Evolutionary conservation across 1,140 invertebrate genomes (phyloP).

Genomic region (Drosophila guanche): DNA sequence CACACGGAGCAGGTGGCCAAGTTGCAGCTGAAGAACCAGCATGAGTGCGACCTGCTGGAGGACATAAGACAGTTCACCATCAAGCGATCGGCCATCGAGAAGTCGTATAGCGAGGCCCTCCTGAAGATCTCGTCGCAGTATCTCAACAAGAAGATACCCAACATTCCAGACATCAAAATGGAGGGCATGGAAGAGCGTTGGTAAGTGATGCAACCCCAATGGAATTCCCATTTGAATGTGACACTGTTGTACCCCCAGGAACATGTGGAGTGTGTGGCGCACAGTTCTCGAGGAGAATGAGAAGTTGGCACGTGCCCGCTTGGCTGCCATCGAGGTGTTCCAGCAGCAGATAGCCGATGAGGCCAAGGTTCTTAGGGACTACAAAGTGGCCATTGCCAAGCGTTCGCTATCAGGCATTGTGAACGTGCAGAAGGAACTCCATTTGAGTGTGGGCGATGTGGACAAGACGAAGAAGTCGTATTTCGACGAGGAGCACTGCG

Average conservation of each 20-base stretch:
- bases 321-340: slow-evolving; percentile 96
- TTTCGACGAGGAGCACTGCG: slow-evolving; percentile 97
- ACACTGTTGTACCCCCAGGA: slow-evolving; percentile 86
- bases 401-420: slow-evolving; percentile 94
- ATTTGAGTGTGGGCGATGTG: slow-evolving; percentile 93
- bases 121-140: slow-evolving; percentile 95
- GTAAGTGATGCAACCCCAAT: slow-evolving; percentile 84
- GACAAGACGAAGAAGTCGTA: slow-evolving; percentile 98
- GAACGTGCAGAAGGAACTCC: slow-evolving; percentile 95
- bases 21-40: slow-evolving; percentile 96
- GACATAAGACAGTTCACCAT: slow-evolving; percentile 96
- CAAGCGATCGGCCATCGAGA: slow-evolving; percentile 96
- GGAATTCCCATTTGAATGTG: too few species aligned
- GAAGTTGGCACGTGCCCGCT: slow-evolving; percentile 93
- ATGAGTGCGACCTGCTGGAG: slow-evolving; percentile 97
- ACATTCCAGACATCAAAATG: slow-evolving; percentile 93
- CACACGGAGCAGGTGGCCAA: slow-evolving; percentile 96
- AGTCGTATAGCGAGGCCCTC: slow-evolving; percentile 96
- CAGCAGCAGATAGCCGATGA: slow-evolving; percentile 97
- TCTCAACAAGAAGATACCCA: slow-evolving; percentile 95
- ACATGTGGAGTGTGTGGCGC: slow-evolving; percentile 98
- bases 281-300: slow-evolving; percentile 97
- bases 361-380: slow-evolving; percentile 91
- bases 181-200: slow-evolving; percentile 95
- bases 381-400: slow-evolving; percentile 94